phyloP scores from a whole-genome alignment of 2,113 vertebrate genomes.

The Notothenia rossii region DNA sequence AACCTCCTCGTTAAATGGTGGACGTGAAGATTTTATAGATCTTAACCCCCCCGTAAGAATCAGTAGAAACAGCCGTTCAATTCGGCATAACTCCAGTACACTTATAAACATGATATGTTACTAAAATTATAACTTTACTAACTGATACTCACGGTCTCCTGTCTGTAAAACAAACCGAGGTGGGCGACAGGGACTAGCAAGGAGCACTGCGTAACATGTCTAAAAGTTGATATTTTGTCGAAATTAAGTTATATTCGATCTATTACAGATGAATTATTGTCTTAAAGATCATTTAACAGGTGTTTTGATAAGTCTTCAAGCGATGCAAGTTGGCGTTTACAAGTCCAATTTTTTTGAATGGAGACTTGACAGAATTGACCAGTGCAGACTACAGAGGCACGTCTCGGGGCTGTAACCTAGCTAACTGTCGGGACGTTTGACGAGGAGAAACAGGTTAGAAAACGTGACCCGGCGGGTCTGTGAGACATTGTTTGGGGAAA shows the following conservation, averaged over 20 bases:
- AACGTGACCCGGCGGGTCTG: neutral
- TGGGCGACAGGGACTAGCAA: neutral
- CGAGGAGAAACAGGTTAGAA: neutral
- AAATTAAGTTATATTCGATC: neutral
- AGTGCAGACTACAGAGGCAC: conserved; percentile 35
- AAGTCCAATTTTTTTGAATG: conserved; percentile 32
- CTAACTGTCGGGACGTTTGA: conserved; percentile 27
- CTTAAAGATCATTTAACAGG: neutral
- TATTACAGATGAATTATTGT: fast-evolving
- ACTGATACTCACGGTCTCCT: neutral
- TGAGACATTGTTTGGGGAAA: neutral
- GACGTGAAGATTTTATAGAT: fast-evolving
- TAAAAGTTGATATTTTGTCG: conserved; percentile 54
- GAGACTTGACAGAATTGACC: conserved; percentile 24
- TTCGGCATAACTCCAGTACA: conserved; percentile 31
- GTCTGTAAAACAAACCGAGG: neutral
- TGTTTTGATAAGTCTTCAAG: neutral
- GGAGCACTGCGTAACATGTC: conserved; percentile 10
- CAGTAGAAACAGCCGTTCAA: neutral
- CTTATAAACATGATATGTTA: fast-evolving
- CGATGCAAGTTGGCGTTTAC: conserved; percentile 7
- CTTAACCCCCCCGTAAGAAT: fast-evolving
- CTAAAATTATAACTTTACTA: conserved; percentile 31
- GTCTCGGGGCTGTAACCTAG: conserved; percentile 37
- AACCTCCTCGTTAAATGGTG: fast-evolving